Conservation (phyloP, 1,140 invertebrate genomes). For the Asbolus verrucosus region DNA sequence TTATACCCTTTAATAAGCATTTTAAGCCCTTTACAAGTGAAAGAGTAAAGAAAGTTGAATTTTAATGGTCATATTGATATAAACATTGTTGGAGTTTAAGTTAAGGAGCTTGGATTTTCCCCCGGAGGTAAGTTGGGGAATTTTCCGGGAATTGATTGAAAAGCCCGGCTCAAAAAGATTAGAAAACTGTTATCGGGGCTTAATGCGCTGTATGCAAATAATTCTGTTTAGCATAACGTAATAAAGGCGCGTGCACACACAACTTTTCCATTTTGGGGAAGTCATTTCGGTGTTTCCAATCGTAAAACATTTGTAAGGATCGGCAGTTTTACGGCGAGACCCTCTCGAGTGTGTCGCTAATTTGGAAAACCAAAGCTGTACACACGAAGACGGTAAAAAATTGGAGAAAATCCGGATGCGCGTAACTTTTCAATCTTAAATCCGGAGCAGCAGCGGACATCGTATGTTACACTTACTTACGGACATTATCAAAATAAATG, state of each 20-base stretch:
- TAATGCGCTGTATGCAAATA: slow-evolving; percentile 31
- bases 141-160: no score
- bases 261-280: slow-evolving; percentile 19
- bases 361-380: slow-evolving; percentile 11
- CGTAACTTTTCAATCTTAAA: slow-evolving; percentile 47
- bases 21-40: no score
- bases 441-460: slow-evolving; percentile 28
- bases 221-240: slow-evolving; percentile 33
- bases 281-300: slow-evolving; percentile 18
- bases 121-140: no score
- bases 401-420: not conserved
- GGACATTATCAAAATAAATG: slow-evolving; percentile 50
- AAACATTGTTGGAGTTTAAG: no score
- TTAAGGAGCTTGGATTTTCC: no score
- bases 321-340: slow-evolving; percentile 15
- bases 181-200: no score
- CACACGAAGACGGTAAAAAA: not conserved
- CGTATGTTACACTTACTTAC: slow-evolving; percentile 50
- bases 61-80: no score
- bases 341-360: slow-evolving; percentile 3
- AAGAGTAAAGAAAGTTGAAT: no score
- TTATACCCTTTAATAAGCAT: no score
- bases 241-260: slow-evolving; percentile 26
- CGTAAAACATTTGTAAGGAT: slow-evolving; percentile 37
- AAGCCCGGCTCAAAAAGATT: no score